A percentile compares a stretch with the other conserved stretches of the same genome.
phyloP scores from a whole-genome alignment of 2,113 vertebrate genomes.

The Burhinus bistriatus region DNA sequence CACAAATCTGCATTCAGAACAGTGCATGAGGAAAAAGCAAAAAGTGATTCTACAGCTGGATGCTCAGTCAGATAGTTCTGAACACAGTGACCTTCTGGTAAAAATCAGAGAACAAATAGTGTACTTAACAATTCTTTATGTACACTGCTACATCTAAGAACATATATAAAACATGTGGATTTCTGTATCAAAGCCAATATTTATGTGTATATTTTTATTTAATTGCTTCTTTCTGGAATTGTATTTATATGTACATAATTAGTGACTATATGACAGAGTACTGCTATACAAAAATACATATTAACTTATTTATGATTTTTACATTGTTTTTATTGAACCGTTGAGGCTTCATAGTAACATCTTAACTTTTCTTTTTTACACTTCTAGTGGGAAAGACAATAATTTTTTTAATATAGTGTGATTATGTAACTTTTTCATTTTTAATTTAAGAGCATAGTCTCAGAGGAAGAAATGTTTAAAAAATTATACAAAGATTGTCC shows the following conservation, averaged over 20 bases:
- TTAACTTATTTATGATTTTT: background rate
- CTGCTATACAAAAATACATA: background rate
- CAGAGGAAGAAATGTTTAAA: constrained; percentile 70
- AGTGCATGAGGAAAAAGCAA: constrained; percentile 69
- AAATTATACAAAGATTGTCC: constrained; percentile 50
- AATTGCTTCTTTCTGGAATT: background rate
- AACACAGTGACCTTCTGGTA: constrained; percentile 85
- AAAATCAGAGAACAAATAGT: constrained; percentile 24
- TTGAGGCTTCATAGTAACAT: background rate
- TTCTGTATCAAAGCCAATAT: background rate
- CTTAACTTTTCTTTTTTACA: background rate
- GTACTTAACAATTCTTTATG: background rate
- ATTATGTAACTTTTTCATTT: background rate
- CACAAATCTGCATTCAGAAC: constrained; percentile 25
- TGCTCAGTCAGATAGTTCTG: constrained; percentile 87
- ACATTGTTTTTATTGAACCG: background rate
- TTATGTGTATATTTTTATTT: background rate
- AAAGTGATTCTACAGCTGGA: constrained; percentile 81
- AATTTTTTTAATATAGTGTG: background rate
- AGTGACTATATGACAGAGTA: background rate
- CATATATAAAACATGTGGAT: background rate
- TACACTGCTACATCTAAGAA: background rate
- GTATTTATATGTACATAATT: background rate
- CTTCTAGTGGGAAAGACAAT: background rate
- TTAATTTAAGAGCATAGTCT: constrained; percentile 72